phyloP scores from a whole-genome alignment of 2,888 invertebrate species.

The Drosophila vallismaia region DNA sequence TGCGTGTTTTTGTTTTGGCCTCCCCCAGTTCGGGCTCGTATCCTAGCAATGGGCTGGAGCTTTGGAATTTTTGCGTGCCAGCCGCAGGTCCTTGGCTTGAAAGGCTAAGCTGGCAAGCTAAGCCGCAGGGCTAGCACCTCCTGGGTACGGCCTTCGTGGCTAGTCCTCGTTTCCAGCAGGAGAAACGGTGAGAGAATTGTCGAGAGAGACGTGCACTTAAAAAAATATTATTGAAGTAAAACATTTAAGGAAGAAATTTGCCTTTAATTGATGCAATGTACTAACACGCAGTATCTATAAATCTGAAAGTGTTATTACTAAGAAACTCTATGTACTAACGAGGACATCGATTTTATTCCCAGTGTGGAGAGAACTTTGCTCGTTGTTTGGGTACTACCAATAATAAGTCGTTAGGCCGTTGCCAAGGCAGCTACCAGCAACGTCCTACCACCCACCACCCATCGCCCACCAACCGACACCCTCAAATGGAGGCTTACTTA shows the following conservation, averaged over 20 bases:
- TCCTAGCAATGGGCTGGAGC: slow-evolving; percentile 79
- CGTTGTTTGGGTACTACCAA: slow-evolving; percentile 68
- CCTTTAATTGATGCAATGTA: too few relatives aligned
- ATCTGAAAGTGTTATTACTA: too few relatives aligned
- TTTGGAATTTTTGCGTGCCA: slow-evolving; percentile 58
- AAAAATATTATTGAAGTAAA: background rate
- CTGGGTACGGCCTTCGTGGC: slow-evolving; percentile 28
- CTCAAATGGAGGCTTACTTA: slow-evolving; percentile 28
- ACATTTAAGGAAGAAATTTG: too few relatives aligned
- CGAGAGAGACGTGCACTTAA: background rate
- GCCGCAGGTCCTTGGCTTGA: slow-evolving; percentile 30
- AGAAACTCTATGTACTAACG: background rate
- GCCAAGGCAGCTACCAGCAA: slow-evolving; percentile 49
- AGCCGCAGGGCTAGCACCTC: slow-evolving; percentile 34
- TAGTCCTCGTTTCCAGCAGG: slow-evolving; percentile 45
- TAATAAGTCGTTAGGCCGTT: slow-evolving; percentile 70
- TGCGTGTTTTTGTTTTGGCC: slow-evolving; percentile 72
- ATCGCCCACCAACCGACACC: background rate
- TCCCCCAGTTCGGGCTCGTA: slow-evolving; percentile 54
- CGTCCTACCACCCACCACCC: background rate
- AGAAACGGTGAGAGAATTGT: background rate
- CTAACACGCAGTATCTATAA: too few relatives aligned
- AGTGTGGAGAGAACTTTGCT: slow-evolving; percentile 17
- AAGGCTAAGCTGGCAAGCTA: slow-evolving; percentile 35
- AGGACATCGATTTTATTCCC: background rate